These are phyloP conservation scores for Meandrina meandrites DNA, from an alignment of 92 coral and sea anemone species.

Conservation along the genomic window DNA sequence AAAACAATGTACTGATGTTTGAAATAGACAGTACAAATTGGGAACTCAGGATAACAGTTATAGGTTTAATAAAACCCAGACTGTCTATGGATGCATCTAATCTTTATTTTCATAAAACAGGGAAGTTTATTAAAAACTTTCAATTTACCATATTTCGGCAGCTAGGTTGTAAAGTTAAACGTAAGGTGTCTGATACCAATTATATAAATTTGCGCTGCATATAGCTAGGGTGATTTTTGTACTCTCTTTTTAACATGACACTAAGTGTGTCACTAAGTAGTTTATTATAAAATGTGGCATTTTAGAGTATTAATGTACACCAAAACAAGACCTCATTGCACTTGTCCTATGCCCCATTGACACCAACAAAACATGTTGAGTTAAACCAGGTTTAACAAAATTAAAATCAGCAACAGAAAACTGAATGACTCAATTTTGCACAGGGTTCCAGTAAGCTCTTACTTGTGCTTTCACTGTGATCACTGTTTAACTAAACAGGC, in stretches of 20 bases:
- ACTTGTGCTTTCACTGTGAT: no score
- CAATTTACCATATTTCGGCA: background rate
- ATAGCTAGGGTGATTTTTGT: background rate
- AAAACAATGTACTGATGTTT: background rate
- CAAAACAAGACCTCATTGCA: background rate
- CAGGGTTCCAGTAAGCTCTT: no score
- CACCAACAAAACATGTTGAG: no score
- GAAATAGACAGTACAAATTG: background rate
- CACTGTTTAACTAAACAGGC: no score
- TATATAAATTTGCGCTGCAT: background rate
- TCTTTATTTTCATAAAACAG: background rate
- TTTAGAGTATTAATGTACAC: background rate
- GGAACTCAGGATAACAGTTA: background rate
- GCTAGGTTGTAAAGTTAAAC: background rate
- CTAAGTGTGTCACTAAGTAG: background rate
- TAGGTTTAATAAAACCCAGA: background rate
- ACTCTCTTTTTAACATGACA: background rate
- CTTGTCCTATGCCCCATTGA: no score
- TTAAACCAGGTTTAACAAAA: no score
- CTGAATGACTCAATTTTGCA: no score
- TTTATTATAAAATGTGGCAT: background rate
- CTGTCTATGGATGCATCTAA: background rate
- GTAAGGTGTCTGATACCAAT: slow-evolving; percentile 19
- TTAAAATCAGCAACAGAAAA: no score
- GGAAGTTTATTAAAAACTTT: slow-evolving; percentile 16